phyloP scores from a whole-genome alignment of 2,113 vertebrate species.

The Speoplatyrhinus poulsoni region DNA sequence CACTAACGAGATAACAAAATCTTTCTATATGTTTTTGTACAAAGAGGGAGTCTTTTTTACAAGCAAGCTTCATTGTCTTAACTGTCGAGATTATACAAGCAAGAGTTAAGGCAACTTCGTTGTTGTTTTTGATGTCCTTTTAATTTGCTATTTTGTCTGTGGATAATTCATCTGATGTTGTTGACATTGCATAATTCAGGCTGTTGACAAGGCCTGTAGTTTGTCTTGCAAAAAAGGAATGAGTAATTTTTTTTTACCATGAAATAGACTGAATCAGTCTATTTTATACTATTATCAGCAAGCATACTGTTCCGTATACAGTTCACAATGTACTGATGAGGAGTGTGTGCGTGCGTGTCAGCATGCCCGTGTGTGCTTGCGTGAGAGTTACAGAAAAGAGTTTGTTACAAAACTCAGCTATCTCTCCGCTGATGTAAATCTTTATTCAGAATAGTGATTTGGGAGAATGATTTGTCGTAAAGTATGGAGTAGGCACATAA shows the following conservation, averaged over 20 bases:
- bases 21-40: constrained; percentile 73
- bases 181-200: constrained; percentile 78
- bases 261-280: constrained; percentile 35
- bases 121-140: constrained; percentile 62
- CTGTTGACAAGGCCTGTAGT: constrained; percentile 56
- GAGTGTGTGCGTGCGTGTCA: not conserved
- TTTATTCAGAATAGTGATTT: too few species aligned
- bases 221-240: constrained; percentile 46
- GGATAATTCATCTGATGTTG: constrained; percentile 52
- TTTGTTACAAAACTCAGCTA: not conserved
- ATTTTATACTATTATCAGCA: constrained; percentile 24
- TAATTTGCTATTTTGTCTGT: constrained; percentile 30
- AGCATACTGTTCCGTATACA: too few species aligned
- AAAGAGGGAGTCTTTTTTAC: constrained; percentile 70
- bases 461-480: too few species aligned
- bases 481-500: not conserved
- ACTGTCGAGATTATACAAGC: constrained; percentile 78
- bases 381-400: not conserved
- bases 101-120: constrained; percentile 82
- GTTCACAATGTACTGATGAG: not conserved
- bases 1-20: constrained; percentile 79
- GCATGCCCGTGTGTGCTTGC: not conserved
- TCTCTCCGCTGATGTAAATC: not conserved
- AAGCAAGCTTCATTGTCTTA: constrained; percentile 71
- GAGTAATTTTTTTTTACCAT: constrained; percentile 55